Evolutionary conservation across 2,797 vertebrate genomes (phyloP), one percentile per base, ranked within the genome.

Genomic region (Erithacus rubecula): DNA sequence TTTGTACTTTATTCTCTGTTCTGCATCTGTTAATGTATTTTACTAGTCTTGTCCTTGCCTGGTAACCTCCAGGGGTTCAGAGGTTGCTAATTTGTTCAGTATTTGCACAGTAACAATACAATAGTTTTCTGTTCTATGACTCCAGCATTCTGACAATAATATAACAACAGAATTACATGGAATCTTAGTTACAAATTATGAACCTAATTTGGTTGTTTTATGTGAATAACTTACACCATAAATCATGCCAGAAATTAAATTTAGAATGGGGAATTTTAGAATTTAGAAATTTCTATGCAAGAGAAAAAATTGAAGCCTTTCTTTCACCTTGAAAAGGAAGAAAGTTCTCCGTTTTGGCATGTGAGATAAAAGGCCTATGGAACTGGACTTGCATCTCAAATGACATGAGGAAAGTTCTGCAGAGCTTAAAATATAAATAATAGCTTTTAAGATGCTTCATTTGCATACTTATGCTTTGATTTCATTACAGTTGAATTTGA

Each of bases 1-100:
- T 51, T 71, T 78, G 58, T 90, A 78, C 79, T 93, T 96, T 88
- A 75, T 39, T 44, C 23, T 60, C 82, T 77, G 6, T 94, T 92
- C 72, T 93, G 58, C 46, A 64, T 81, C 49, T 94, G 41, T 94
- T 86, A 64, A 62, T 86, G 49, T 91, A n/a, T 94, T 95, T 94
- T 75, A 60, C 62, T 89, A 91, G 87, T 84, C 83, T 76, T 84
- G 71, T 81, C 91, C 87, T 94, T 96, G 82, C 82, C 72, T 83
- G 49, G 79, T 94, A 91, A 83, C 94, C 94, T 91, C 83, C 1
- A 4, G 87, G 41, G 51, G 69, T 67, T 37, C 85, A 90, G 74
- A 78, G 69, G 83, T 84, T 90, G 36, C 76, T 88, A 62, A 7
- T 86, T 78, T 79, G 55, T 83, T 91, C 77, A 69, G 85, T 67